A percentile compares a stretch with the other conserved stretches of the same genome.
Conservation (phyloP, 1,140 invertebrate genomes). For the Cydia pomonella region DNA sequence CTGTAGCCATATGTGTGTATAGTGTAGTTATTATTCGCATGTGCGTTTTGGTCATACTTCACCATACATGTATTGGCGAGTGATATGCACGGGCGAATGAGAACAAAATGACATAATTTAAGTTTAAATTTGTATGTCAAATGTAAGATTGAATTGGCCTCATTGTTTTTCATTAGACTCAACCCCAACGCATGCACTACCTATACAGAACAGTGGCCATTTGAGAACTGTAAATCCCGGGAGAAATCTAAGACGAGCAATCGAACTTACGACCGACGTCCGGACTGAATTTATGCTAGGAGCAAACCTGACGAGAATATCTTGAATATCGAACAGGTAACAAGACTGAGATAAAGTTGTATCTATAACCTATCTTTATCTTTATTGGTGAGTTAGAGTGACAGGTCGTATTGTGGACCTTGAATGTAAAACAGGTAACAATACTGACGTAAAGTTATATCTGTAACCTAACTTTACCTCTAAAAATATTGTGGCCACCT, state of each 20-base stretch:
- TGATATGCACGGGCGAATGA: no score
- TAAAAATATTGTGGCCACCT: no score
- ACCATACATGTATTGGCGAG: no score
- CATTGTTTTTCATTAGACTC: no score
- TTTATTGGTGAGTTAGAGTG: no score
- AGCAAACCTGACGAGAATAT: conserved; percentile 18
- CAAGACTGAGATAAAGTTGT: not conserved
- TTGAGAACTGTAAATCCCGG: not conserved
- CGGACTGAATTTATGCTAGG: conserved; percentile 2
- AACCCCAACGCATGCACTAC: not conserved
- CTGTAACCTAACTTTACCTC: not conserved
- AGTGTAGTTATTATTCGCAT: no score
- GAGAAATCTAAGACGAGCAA: conserved; percentile 18
- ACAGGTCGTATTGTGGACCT: no score
- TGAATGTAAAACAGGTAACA: conserved; percentile 2
- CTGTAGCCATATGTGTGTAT: no score
- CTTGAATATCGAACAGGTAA: conserved; percentile 17
- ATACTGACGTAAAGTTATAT: not conserved
- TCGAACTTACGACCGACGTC: not conserved
- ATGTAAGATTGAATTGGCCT: no score
- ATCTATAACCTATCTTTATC: not conserved
- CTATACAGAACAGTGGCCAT: conserved; percentile 1
- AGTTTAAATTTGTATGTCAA: no score
- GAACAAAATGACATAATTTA: no score
- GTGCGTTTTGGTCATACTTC: no score